Evolutionary conservation across 2,797 vertebrate genomes (phyloP), one percentile per base, ranked within the genome.

Genomic region (Urosaurus nigricauda): DNA sequence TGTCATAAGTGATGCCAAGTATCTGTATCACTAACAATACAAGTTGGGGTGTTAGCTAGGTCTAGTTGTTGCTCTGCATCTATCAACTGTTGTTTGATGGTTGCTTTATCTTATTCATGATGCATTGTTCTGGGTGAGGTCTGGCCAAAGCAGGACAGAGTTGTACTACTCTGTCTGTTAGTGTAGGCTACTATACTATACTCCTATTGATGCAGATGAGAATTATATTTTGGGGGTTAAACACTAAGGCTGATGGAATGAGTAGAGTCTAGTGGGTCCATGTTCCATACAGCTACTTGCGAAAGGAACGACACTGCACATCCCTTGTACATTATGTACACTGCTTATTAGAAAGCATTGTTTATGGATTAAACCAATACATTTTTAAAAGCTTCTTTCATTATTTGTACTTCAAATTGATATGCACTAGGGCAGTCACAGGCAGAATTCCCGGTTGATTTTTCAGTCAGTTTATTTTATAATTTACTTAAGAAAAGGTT

Each of bases 391-490:
- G 19, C 11, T 14, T 19, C 35, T 58, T 47, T 17, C 9, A 47
- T 35, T 13, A 4, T 75, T 89, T 13, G 80, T 58, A 81, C 40
- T 68, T 70, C 17, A 86, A 40, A 78, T 84, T 75, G 60, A 40
- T 80, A 9, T 79, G 87, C 13, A 2, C 74, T 51, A 17, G 8
- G 68, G 8, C 37, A 24, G 14, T 71, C 0, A 1, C 0, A 2
- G 77, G 32, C 26, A 63, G 63, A 87, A 90, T 51, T 91, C 91
- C 5, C 2, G 0, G 0, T 0, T 1, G 26, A 91, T 75, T 88
- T 90, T 56, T 1, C 19, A 0, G 74, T 90, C 51, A 53, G 26
- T 35, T 85, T 91, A 37, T 37, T 32, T 53, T 91, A 86, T 60
- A 16, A 7, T 47, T 56, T 35, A 29, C 11, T 82, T 82, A 70